These are phyloP conservation scores for Silurus glanis DNA, from an alignment of 2,113 vertebrate genomes.

Conservation along the genomic window DNA sequence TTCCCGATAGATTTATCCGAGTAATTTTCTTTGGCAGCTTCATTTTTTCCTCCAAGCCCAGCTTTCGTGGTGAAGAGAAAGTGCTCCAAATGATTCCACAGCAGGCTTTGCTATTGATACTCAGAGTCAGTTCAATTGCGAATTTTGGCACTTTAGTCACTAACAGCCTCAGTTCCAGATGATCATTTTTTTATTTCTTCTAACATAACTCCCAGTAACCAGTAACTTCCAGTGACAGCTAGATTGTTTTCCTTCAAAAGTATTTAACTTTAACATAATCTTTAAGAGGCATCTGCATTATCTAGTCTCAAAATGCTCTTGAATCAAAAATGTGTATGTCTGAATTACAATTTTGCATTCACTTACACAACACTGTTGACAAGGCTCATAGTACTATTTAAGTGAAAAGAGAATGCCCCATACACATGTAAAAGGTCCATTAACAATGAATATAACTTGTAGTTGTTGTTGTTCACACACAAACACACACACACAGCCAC, in stretches of 20 bases:
- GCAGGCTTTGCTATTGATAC: constrained; percentile 31
- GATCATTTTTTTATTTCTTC: constrained; percentile 17
- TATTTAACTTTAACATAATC: background rate
- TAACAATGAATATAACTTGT: constrained; percentile 12
- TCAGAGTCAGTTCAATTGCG: constrained; percentile 23
- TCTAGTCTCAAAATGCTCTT: background rate
- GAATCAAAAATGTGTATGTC: background rate
- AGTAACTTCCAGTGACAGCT: background rate
- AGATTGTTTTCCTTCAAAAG: background rate
- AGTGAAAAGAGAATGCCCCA: background rate
- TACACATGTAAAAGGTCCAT: background rate
- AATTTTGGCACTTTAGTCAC: constrained; percentile 15
- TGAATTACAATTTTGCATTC: background rate
- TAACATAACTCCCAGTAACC: background rate
- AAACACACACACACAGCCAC: constrained; percentile 10
- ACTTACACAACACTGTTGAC: background rate
- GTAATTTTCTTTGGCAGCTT: constrained; percentile 58
- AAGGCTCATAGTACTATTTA: background rate
- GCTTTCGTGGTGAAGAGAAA: constrained; percentile 52
- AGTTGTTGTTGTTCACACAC: constrained; percentile 26
- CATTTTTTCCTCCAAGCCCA: constrained; percentile 36
- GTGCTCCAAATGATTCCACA: constrained; percentile 45
- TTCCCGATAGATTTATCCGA: constrained; percentile 54
- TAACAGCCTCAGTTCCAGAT: constrained; percentile 24
- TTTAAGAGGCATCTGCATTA: background rate